Base-by-base conservation (phyloP, 2,113 vertebrate genomes). In the Craseonycteris thonglongyai region DNA sequence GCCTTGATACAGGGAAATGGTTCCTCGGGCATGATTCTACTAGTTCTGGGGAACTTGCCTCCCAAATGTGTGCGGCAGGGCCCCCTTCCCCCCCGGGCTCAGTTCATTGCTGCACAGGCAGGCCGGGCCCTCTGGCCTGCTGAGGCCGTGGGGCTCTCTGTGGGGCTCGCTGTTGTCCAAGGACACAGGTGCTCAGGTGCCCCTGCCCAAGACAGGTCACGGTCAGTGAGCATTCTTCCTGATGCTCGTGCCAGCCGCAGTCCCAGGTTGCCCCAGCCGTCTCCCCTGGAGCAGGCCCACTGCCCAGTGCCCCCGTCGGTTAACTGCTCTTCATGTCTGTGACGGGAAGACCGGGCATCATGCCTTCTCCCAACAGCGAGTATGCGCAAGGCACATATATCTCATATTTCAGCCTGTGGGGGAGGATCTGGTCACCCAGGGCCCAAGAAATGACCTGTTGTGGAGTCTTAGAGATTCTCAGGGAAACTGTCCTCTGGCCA, bases 361-460 rank as follows among this genome's bases (percentile, higher is more conserved):
- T 6, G 6, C 14, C n/a, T 7, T 40, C 24, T 18, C 51, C 24
- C 4, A 0, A 1, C 0, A 18, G 15, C 0, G 0, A 3, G 30
- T 6, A 1, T 0, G 13, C 0, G 6, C 24, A 6, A 42, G 45
- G 33, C 2, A 4, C 33, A 7, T 1, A 0, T 4, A n/a, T 1
- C 35, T 66, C 1, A 1, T 26, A 1, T 4, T 66, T 42, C 47
- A 51, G 49, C 56, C 80, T 5, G 3, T 42, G 47, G n/a, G 6
- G 2, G 1, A 30, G 76, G 42, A 42, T 24, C 2, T 1, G 1
- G 2, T 10, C 15, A 24, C 40, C 40, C 42, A 13, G 49, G n/a
- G n/a, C 10, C 5, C 4, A 16, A 51, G 35, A 49, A 30, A 49
- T 5, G 6, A 65, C 11, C 6, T 11, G 19, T 21, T 5, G 28